Evolutionary conservation across 2,113 vertebrate genomes (phyloP), one percentile per base, ranked within the genome.

Genomic region (Climacteris rufus): DNA sequence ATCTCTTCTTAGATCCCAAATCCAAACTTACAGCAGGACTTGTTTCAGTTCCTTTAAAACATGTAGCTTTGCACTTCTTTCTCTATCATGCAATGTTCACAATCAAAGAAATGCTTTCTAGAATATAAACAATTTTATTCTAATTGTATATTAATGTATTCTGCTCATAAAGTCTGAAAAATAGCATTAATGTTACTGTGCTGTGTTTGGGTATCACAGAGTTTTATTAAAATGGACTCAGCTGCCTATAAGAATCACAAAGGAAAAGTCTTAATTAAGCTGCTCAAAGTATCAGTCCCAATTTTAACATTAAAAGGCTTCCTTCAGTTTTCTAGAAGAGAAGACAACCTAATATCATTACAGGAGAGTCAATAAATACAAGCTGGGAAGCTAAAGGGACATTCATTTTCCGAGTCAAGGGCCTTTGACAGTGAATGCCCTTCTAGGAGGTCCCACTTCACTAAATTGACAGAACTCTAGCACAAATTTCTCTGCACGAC

Each of bases 361-460:
- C 20, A 71, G 44, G 33, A 76, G 49, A 71, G 49, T 87, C 64
- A 66, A 24, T 93, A 94, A 95, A 87, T 59, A 44, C 31, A 78
- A 60, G 3, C 66, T 74, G 63, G 42, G 23, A 71, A 83, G 31
- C 47, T 83, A 57, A 89, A 90, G 64, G 49, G 28, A 44, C 71
- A 53, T 88, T 63, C 64, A 65, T 0, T 90, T 96, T 78, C 25
- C 2, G 9, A 89, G 39, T 86, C 64, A 78, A 90, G 92, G 85
- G 72, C 60, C 60, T 77, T 96, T 92, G 60, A 60, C 71, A 56
- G 52, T 40, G 49, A 90, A 75, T 88, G 65, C 40, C 56, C 44
- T 95, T 90, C 30, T 54, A 66, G 76, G 76, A 90, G 76, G 65
- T 90, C 76, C 83, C 57, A 70, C 85, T 94, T 94, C 25, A 75